Conservation (phyloP, 2,888 invertebrate genomes). For the Cryptocephalus moraei region DNA sequence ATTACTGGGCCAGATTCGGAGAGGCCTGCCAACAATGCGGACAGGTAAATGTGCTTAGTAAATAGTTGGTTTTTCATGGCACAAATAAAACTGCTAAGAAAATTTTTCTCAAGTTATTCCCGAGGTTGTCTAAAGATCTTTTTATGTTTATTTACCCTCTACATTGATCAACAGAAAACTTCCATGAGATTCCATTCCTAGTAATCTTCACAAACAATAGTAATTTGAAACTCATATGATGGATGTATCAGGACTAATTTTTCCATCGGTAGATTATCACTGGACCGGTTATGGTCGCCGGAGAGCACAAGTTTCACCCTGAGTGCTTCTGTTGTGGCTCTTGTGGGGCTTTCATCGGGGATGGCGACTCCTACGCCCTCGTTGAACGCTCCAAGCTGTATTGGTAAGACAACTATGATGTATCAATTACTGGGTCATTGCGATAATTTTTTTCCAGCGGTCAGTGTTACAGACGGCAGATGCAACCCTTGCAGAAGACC, state of each 20-base stretch:
- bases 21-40: constrained; percentile 85
- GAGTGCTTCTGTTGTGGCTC: constrained; percentile 86
- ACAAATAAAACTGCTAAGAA: no score
- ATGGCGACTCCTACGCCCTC: constrained; percentile 85
- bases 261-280: constrained; percentile 45
- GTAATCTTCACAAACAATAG: no score
- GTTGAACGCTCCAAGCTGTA: constrained; percentile 84
- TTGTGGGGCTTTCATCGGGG: constrained; percentile 78
- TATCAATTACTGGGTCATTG: not conserved
- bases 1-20: constrained; percentile 81
- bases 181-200: no score
- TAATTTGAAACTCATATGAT: not conserved
- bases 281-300: constrained; percentile 91
- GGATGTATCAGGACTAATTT: not conserved
- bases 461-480: constrained; percentile 63
- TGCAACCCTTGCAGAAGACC: constrained; percentile 50
- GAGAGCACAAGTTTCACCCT: constrained; percentile 90
- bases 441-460: constrained; percentile 43
- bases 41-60: constrained; percentile 43
- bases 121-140: no score
- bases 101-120: no score
- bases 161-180: no score
- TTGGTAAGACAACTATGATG: constrained; percentile 46
- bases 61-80: no score
- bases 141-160: no score